phyloP scores from a whole-genome alignment of 2,113 vertebrate genomes.

The Tor tambroides region DNA sequence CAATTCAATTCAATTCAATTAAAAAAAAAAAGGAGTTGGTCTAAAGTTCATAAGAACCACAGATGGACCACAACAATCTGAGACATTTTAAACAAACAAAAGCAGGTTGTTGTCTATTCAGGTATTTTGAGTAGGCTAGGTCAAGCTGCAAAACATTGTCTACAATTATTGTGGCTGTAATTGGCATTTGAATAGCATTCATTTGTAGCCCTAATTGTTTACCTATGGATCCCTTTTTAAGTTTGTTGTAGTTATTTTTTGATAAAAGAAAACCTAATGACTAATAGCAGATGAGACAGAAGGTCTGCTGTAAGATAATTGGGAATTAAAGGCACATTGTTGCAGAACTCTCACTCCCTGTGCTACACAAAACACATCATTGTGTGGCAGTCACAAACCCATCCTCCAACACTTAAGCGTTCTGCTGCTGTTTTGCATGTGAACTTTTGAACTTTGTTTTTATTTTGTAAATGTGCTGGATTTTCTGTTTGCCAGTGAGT shows the following conservation, averaged over 20 bases:
- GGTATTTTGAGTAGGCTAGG: background rate
- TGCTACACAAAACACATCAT: conserved; percentile 13
- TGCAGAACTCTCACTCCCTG: background rate
- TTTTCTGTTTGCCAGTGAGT: background rate
- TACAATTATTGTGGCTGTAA: conserved; percentile 1
- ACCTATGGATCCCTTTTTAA: background rate
- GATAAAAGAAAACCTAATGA: background rate
- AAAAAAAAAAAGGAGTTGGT: background rate
- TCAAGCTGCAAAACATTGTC: background rate
- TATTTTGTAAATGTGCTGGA: background rate
- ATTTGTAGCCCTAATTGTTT: background rate
- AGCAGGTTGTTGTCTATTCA: background rate
- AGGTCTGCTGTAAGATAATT: conserved; percentile 2
- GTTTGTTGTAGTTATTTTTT: background rate
- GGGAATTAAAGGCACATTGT: background rate
- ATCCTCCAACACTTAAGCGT: background rate
- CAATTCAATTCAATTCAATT: too few species aligned
- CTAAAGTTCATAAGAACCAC: background rate
- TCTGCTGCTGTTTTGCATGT: background rate
- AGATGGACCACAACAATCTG: background rate
- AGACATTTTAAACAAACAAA: conserved; percentile 8
- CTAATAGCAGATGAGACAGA: background rate
- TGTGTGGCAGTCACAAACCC: background rate
- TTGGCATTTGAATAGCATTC: background rate
- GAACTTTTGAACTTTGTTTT: conserved; percentile 1